Evolutionary conservation across 2,797 vertebrate genomes (phyloP).

Genomic region (Pipistrellus pygmaeus): DNA sequence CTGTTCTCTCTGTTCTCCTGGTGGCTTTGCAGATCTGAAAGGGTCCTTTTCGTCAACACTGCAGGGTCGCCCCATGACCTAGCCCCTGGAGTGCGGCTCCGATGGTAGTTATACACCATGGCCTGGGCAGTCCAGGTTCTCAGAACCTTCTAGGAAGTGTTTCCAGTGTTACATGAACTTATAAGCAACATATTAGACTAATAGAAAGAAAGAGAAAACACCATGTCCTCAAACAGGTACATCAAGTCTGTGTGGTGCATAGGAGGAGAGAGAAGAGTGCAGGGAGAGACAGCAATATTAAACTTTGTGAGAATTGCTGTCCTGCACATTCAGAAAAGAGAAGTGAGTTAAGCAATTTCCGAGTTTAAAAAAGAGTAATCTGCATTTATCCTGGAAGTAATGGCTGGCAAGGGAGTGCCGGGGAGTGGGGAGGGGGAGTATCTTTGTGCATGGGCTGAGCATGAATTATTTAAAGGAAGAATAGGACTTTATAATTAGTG

Average conservation of each 20-base stretch:
- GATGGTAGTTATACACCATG: neutral
- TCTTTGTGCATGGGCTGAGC: neutral
- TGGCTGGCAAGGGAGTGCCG: neutral
- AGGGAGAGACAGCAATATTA: neutral
- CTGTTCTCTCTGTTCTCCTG: neutral
- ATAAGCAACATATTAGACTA: neutral
- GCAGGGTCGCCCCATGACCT: neutral
- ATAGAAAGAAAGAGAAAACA: neutral
- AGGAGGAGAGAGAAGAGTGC: neutral
- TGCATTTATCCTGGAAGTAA: neutral
- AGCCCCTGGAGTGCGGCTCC: neutral
- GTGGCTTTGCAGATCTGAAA: neutral
- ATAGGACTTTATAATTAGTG: neutral
- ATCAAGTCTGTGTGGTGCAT: neutral
- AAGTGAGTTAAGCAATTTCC: neutral
- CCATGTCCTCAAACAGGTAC: neutral
- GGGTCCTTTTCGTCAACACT: neutral
- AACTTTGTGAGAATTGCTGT: neutral
- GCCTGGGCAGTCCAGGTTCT: neutral
- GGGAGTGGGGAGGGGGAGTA: accelerated
- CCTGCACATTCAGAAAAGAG: neutral
- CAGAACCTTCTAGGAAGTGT: neutral
- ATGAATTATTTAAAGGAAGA: neutral
- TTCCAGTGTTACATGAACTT: neutral
- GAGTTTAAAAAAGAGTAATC: neutral